phyloP scores from a whole-genome alignment of 2,888 invertebrate species.

The Drosophila atripex region DNA sequence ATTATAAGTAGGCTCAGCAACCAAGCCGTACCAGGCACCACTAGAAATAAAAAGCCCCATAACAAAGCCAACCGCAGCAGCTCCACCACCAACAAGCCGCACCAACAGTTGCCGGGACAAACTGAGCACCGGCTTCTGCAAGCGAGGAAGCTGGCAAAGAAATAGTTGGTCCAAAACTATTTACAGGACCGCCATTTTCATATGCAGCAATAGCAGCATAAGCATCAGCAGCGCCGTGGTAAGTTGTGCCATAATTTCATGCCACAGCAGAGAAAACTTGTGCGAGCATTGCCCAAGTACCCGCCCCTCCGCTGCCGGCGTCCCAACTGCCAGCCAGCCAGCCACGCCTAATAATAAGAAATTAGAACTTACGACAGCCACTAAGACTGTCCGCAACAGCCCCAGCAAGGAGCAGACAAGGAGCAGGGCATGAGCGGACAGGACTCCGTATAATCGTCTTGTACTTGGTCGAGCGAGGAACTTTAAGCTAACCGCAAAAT shows the following conservation, averaged over 20 bases:
- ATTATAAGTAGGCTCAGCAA: slow-evolving; percentile 59
- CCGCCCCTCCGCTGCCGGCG: slow-evolving; percentile 2
- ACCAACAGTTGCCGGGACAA: slow-evolving; percentile 15
- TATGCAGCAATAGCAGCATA: slow-evolving; percentile 52
- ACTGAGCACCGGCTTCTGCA: slow-evolving; percentile 8
- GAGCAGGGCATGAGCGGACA: background rate
- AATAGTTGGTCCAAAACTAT: slow-evolving; percentile 71
- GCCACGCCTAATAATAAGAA: slow-evolving; percentile 78
- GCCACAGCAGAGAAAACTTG: slow-evolving; percentile 70
- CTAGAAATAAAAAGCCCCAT: slow-evolving; percentile 34
- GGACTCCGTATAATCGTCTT: slow-evolving; percentile 65
- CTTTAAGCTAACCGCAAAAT: slow-evolving; percentile 69
- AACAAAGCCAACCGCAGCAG: slow-evolving; percentile 67
- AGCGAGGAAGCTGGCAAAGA: slow-evolving; percentile 40
- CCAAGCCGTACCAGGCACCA: slow-evolving; percentile 3
- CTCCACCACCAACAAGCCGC: slow-evolving; percentile 22
- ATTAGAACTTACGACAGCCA: slow-evolving; percentile 78
- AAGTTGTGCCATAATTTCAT: slow-evolving; percentile 76
- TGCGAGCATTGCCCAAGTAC: slow-evolving; percentile 49
- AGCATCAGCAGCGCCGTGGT: slow-evolving; percentile 41
- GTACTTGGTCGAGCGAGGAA: slow-evolving; percentile 52
- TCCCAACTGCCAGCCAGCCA: slow-evolving; percentile 40
- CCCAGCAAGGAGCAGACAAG: slow-evolving; percentile 15
- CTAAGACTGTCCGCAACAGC: slow-evolving; percentile 73
- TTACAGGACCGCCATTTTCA: slow-evolving; percentile 72